phyloP scores from a whole-genome alignment of 2,888 invertebrate genomes.

The Phalera bucephala region DNA sequence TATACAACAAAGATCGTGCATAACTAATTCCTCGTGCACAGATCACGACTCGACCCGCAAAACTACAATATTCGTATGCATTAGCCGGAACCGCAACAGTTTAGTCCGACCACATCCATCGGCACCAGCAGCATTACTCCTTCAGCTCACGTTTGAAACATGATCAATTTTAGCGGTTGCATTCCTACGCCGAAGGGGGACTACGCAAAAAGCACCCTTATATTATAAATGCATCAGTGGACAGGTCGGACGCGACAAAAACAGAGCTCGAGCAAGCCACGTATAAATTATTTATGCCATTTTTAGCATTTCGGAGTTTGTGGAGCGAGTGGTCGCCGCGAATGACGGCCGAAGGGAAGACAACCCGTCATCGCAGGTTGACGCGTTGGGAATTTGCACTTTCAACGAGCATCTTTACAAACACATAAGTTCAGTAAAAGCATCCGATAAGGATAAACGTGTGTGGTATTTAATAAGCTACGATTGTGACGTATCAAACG shows the following conservation, averaged over 20 bases:
- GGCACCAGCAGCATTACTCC: slow-evolving; percentile 55
- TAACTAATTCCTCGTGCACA: slow-evolving; percentile 41
- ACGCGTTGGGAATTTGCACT: slow-evolving; percentile 30
- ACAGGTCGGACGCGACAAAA: slow-evolving; percentile 79
- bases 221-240: slow-evolving; percentile 83
- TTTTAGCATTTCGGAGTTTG: slow-evolving; percentile 80
- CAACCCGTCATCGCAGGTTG: slow-evolving; percentile 35
- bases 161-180: slow-evolving; percentile 82
- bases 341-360: slow-evolving; percentile 39
- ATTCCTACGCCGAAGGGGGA: slow-evolving; percentile 72
- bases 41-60: slow-evolving; percentile 18
- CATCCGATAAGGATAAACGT: background rate
- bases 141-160: slow-evolving; percentile 78
- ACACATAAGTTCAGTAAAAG: slow-evolving; percentile 4
- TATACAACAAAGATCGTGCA: slow-evolving; percentile 18
- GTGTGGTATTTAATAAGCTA: background rate
- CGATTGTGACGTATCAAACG: too few relatives aligned
- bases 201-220: slow-evolving; percentile 81
- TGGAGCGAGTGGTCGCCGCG: slow-evolving; percentile 50
- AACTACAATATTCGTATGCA: slow-evolving; percentile 27
- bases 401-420: slow-evolving; percentile 17
- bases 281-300: slow-evolving; percentile 83
- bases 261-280: slow-evolving; percentile 67
- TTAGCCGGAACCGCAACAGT: slow-evolving; percentile 39
- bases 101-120: slow-evolving; percentile 35